Conservation (phyloP, 2,113 vertebrate genomes). For the Tenebrosternarchus preto region DNA sequence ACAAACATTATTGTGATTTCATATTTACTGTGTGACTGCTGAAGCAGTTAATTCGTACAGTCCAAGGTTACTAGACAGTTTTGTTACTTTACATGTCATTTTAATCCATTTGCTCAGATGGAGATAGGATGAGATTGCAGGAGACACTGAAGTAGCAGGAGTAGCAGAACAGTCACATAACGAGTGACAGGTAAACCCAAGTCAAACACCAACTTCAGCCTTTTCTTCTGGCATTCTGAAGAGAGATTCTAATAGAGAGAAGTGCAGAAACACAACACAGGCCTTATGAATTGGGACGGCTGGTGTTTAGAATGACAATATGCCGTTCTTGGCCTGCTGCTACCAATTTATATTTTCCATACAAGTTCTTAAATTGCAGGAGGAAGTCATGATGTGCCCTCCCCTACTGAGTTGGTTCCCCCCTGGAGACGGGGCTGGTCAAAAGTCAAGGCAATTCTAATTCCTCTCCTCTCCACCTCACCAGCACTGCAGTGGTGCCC, state of each 20-base stretch:
- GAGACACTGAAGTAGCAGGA: background rate
- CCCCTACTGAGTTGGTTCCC: slow-evolving; percentile 52
- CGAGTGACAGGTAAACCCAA: background rate
- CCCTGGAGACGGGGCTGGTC: slow-evolving; percentile 72
- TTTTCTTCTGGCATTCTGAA: slow-evolving; percentile 58
- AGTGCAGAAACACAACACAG: slow-evolving; percentile 66
- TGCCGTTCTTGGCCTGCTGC: slow-evolving; percentile 64
- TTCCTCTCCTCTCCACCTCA: slow-evolving; percentile 68
- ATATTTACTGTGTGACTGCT: background rate
- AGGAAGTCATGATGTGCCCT: slow-evolving; percentile 70
- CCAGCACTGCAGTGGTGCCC: slow-evolving; percentile 63
- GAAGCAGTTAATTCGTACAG: background rate
- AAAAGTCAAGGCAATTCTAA: slow-evolving; percentile 81
- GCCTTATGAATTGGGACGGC: slow-evolving; percentile 70
- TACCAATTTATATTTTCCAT: slow-evolving; percentile 80
- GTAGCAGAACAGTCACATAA: background rate
- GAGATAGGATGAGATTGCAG: background rate
- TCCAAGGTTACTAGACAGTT: background rate
- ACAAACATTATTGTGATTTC: background rate
- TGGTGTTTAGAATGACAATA: slow-evolving; percentile 69
- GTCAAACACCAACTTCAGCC: slow-evolving; percentile 22
- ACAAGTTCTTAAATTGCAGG: slow-evolving; percentile 71
- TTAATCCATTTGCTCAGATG: background rate
- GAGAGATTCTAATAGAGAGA: slow-evolving; percentile 65
- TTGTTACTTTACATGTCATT: background rate